These are phyloP conservation scores for Agrochola circellaris DNA, from an alignment of 2,888 invertebrate genomes.

Conservation along the genomic window DNA sequence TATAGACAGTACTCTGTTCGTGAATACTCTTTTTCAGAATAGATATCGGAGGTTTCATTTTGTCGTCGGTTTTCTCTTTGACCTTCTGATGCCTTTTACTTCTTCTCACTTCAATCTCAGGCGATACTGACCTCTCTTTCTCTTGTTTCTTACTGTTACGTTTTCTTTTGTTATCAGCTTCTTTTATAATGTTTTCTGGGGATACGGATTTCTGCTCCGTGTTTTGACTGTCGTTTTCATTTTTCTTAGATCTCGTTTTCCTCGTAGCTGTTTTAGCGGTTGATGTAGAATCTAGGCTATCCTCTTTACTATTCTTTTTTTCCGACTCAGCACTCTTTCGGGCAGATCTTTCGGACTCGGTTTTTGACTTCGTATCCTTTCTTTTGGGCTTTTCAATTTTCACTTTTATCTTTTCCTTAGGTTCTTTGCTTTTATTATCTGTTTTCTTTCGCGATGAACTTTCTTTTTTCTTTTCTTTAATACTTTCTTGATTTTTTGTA, in stretches of 20 bases:
- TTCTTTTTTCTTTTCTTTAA: slow-evolving; percentile 35
- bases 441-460: slow-evolving; percentile 41
- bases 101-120: slow-evolving; percentile 75
- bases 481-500: slow-evolving; percentile 43
- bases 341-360: slow-evolving; percentile 20
- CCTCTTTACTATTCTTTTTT: slow-evolving; percentile 31
- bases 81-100: slow-evolving; percentile 77
- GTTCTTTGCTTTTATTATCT: slow-evolving; percentile 46
- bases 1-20: slow-evolving; percentile 81
- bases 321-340: slow-evolving; percentile 45
- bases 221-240: slow-evolving; percentile 63
- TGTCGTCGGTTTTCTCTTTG: slow-evolving; percentile 66
- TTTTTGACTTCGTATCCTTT: slow-evolving; percentile 50
- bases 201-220: slow-evolving; percentile 37
- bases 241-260: slow-evolving; percentile 68
- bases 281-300: slow-evolving; percentile 40
- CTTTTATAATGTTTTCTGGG: slow-evolving; percentile 51
- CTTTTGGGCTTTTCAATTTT: slow-evolving; percentile 62
- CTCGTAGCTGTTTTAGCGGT: slow-evolving; percentile 51
- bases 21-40: slow-evolving; percentile 67
- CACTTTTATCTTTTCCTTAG: slow-evolving; percentile 60
- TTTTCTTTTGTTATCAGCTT: slow-evolving; percentile 46
- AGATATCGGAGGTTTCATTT: slow-evolving; percentile 62
- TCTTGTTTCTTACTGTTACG: slow-evolving; percentile 50
- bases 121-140: slow-evolving; percentile 57